Conservation (phyloP, 2,888 invertebrate genomes). For the Tetheella fluctuosa region DNA sequence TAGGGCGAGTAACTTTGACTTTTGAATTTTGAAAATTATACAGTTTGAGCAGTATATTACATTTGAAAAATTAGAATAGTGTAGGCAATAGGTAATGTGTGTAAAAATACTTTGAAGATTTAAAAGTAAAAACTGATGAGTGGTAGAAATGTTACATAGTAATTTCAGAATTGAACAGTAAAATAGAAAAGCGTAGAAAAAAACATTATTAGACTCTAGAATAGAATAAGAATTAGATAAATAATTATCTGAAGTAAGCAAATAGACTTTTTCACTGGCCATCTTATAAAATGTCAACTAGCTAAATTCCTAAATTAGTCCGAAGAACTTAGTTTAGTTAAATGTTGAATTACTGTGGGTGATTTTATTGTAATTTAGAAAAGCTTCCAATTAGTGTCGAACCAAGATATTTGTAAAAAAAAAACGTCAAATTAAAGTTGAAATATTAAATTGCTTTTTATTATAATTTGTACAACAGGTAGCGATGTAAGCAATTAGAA, state of each 20-base stretch:
- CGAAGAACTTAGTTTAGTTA: constrained; percentile 48
- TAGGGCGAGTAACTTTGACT: constrained; percentile 81
- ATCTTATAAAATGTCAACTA: constrained; percentile 60
- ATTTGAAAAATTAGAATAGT: constrained; percentile 72
- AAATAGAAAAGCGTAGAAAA: constrained; percentile 65
- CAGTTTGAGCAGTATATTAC: constrained; percentile 67
- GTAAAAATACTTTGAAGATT: constrained; percentile 50
- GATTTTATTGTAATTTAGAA: constrained; percentile 70
- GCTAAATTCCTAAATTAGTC: constrained; percentile 62
- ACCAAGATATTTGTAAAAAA: constrained; percentile 45
- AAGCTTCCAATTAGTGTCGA: constrained; percentile 62
- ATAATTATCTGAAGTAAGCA: constrained; percentile 54
- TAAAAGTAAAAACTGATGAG: constrained; percentile 57
- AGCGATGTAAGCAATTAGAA: constrained; percentile 59
- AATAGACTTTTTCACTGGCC: constrained; percentile 66
- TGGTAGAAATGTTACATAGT: constrained; percentile 68
- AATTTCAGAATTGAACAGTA: constrained; percentile 55
- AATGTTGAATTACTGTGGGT: constrained; percentile 61
- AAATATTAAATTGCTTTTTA: constrained; percentile 41
- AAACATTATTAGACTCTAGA: constrained; percentile 64
- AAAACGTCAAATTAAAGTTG: constrained; percentile 29
- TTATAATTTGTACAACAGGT: constrained; percentile 49
- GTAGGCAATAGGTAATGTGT: constrained; percentile 61
- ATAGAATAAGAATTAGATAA: constrained; percentile 69
- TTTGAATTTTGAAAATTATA: constrained; percentile 62